Evolutionary conservation across 2,888 invertebrate species (phyloP).

Genomic region (Tinea semifulvella): DNA sequence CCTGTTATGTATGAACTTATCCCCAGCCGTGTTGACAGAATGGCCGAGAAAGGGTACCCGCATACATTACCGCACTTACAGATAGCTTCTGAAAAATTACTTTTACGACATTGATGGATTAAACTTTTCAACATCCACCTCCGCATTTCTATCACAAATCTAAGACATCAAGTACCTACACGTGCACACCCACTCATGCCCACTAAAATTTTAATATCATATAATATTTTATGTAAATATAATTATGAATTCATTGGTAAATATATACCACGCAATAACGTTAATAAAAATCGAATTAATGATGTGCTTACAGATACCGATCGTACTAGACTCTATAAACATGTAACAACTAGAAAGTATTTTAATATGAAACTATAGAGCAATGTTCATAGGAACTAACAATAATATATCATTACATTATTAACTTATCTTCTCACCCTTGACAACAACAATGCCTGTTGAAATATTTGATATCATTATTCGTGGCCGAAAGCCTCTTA

Average conservation of each 20-base stretch:
- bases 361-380: conserved; percentile 18
- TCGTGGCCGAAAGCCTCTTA: conserved; percentile 35
- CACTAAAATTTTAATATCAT: neutral
- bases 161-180: neutral
- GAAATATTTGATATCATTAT: conserved; percentile 63
- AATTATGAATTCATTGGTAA: conserved; percentile 5
- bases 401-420: conserved; percentile 64
- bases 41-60: conserved; percentile 26
- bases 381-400: conserved; percentile 42
- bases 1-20: neutral
- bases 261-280: conserved; percentile 27
- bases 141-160: neutral
- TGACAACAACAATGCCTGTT: conserved; percentile 62
- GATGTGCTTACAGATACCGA: conserved; percentile 43
- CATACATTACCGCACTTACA: conserved; percentile 32
- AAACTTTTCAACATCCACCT: conserved; percentile 8
- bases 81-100: conserved; percentile 42
- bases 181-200: conserved; percentile 2
- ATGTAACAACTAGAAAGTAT: conserved; percentile 29
- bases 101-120: conserved; percentile 34
- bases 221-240: neutral
- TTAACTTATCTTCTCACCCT: conserved; percentile 65
- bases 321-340: conserved; percentile 56
- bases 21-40: conserved; percentile 25
- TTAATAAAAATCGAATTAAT: conserved; percentile 53